Evolutionary conservation across 2,113 vertebrate genomes (phyloP).

Genomic region (Polypterus senegalus): DNA sequence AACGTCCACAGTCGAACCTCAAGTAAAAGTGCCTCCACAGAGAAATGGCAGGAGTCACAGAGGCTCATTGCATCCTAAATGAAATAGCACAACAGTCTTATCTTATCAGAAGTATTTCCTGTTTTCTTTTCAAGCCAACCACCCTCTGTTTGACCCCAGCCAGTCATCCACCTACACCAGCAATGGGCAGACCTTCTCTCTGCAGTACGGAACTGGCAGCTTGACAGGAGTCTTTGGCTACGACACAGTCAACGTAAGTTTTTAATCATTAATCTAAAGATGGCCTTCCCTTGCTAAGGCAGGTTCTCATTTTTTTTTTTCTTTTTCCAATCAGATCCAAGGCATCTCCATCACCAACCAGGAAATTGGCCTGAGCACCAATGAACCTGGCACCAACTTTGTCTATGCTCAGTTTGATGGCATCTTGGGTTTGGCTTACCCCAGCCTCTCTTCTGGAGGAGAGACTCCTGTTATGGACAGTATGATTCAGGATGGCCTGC

Average conservation of each 20-base stretch:
- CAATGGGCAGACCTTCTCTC: constrained; percentile 28
- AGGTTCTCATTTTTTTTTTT: background rate
- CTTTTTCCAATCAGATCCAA: constrained; percentile 39
- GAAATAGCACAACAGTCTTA: no score
- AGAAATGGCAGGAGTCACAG: no score
- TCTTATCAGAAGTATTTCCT: no score
- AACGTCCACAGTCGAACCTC: no score
- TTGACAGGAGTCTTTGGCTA: constrained; percentile 36
- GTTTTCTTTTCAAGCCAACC: constrained; percentile 20
- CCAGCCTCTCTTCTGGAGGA: constrained; percentile 24
- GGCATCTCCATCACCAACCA: constrained; percentile 36
- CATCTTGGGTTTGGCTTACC: constrained; percentile 36
- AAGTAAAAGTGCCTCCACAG: no score
- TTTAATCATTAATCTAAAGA: background rate
- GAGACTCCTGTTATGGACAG: constrained; percentile 34
- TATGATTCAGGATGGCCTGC: constrained; percentile 30
- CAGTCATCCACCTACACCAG: constrained; percentile 34
- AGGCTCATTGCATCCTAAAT: no score
- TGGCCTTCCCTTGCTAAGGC: background rate
- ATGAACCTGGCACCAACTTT: constrained; percentile 32
- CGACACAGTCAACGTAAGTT: constrained; percentile 37
- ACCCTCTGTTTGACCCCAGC: constrained; percentile 32
- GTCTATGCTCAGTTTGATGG: constrained; percentile 30
- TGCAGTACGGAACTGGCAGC: constrained; percentile 33
- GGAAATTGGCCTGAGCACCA: constrained; percentile 36